A percentile compares a stretch with the other conserved stretches of the same genome.
phyloP scores from a whole-genome alignment of 2,113 vertebrate genomes.

The Xenus cinereus region DNA sequence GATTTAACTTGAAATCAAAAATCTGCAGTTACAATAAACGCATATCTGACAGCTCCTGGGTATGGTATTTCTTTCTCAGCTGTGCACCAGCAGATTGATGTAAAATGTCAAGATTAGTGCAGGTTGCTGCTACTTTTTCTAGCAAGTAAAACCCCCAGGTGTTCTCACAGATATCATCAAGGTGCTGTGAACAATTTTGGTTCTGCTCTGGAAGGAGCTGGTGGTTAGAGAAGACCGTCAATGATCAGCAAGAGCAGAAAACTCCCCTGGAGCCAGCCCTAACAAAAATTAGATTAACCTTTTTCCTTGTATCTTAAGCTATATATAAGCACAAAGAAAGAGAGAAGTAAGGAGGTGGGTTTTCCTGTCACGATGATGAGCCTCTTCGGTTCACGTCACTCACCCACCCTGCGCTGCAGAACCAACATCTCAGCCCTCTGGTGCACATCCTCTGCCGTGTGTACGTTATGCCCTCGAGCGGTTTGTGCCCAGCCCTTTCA shows the following conservation, averaged over 20 bases:
- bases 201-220: background rate
- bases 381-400: background rate
- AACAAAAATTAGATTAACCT: background rate
- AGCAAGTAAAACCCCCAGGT: background rate
- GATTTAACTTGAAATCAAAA: background rate
- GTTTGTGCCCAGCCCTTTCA: background rate
- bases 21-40: background rate
- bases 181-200: background rate
- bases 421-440: background rate
- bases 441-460: accelerated
- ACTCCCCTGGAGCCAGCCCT: background rate
- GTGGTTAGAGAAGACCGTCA: background rate
- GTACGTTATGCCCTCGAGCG: accelerated
- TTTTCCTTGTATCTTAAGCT: background rate
- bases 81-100: background rate
- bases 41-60: accelerated
- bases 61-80: background rate
- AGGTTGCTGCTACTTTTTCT: background rate
- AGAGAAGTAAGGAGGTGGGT: background rate
- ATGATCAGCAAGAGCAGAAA: background rate
- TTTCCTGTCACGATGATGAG: background rate
- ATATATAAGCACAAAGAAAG: background rate
- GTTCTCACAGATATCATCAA: background rate
- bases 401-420: background rate
- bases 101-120: background rate